Evolutionary conservation across 2,888 invertebrate genomes (phyloP), one percentile per base, ranked within the genome.

Genomic region (Eumacrocentrus americanus): DNA sequence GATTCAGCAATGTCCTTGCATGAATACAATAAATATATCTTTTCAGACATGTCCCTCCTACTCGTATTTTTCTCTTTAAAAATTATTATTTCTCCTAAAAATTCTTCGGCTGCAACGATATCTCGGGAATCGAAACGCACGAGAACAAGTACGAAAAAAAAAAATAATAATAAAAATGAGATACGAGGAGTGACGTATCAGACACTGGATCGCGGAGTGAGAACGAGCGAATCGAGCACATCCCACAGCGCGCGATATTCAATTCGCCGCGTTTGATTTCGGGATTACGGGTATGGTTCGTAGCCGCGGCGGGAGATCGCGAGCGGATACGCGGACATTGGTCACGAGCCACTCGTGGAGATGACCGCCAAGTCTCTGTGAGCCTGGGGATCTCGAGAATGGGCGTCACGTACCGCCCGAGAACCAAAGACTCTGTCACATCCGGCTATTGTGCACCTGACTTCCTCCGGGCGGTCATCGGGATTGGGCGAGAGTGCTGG

Each of bases 361-460:
- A 78, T 63, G 48, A 73, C 67, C 52, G 74, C 64, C 23, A 76
- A 64, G 42, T 80, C 79, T 50, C 79, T 69, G 53, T 80, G 80
- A 9, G 80, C 79, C 62, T 79, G 80, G 1, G 75, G 79, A 64
- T 80, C 80, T 22, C 79, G 73, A 61, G 89, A 87, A 80, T 92
- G 92, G 50, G 88, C 84, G 76, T 91, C 92, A 63, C 92, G 85
- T 67, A 89, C 89, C 65, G 91, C 90, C 69, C 89, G 85, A 9
- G 92, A 91, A 62, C 90, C 88, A 81, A 92, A 93, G 48, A 90
- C 88, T 70, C 91, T 89, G 51, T 87, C 88, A 81, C 92, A 92
- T 11, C 91, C 91, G 60, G 85, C 86, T 51, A 91, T 84, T n/a
- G 89, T 88, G 82, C 92, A 92, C 64, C 87, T 85, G 72, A 88